A percentile compares a stretch with the other conserved stretches of the same genome.
Evolutionary conservation across 2,113 vertebrate genomes (phyloP).

Genomic region (Raja brachyura): DNA sequence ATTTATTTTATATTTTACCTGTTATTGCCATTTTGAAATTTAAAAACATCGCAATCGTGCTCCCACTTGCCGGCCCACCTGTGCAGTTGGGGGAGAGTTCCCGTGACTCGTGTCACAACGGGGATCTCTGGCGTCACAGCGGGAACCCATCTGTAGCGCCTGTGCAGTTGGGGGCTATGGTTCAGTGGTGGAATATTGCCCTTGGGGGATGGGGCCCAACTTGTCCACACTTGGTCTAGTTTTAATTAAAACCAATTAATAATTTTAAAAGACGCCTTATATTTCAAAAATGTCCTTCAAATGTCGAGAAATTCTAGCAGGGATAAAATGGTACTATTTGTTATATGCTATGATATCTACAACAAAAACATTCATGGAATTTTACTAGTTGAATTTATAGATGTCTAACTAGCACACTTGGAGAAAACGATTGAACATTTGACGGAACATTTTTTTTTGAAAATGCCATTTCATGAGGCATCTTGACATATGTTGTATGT

Average conservation of each 20-base stretch:
- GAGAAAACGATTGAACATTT: conserved; percentile 5
- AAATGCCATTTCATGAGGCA: not conserved
- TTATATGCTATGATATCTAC: not conserved
- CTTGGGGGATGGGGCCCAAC: no score
- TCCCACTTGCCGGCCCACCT: no score
- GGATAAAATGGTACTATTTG: not conserved
- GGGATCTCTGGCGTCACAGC: no score
- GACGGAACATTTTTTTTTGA: not conserved
- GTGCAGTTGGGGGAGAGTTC: no score
- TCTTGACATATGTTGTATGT: not conserved
- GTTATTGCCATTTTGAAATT: no score
- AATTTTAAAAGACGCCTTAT: not conserved
- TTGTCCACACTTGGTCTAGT: no score
- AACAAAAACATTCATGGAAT: not conserved
- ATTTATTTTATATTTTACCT: no score
- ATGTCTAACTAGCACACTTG: not conserved
- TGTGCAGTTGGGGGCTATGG: no score
- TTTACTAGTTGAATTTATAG: not conserved
- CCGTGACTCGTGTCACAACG: no score
- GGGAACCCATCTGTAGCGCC: no score
- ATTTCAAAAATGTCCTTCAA: not conserved
- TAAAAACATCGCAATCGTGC: no score
- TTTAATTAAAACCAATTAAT: not conserved
- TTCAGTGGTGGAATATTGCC: no score
- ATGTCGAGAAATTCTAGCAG: not conserved